phyloP scores from a whole-genome alignment of 2,113 vertebrate species.

The Callipepla squamata region DNA sequence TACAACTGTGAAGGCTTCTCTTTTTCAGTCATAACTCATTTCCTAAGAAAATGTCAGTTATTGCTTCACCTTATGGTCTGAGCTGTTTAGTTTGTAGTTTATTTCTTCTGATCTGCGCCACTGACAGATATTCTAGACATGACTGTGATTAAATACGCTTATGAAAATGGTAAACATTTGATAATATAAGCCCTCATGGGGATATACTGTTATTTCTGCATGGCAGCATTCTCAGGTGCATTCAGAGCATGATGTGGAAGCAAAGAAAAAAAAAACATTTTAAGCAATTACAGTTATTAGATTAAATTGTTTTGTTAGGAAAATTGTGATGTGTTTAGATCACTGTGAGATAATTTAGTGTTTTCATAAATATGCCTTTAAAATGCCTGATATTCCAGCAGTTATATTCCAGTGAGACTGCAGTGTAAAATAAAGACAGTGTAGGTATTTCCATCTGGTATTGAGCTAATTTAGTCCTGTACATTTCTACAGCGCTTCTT shows the following conservation, averaged over 20 bases:
- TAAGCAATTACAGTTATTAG: conserved; percentile 58
- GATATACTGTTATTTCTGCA: conserved; percentile 11
- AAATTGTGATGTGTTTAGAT: conserved; percentile 48
- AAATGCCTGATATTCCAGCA: not conserved
- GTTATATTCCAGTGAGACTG: not conserved
- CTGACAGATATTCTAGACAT: conserved; percentile 78
- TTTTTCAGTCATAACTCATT: conserved; percentile 87
- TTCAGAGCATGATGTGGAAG: conserved; percentile 28
- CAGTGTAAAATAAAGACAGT: conserved; percentile 21
- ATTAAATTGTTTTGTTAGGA: conserved; percentile 50
- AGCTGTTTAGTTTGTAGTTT: conserved; percentile 72
- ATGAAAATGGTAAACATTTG: conserved; percentile 56
- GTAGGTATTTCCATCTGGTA: not conserved
- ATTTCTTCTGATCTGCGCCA: conserved; percentile 80
- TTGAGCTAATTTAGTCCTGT: not conserved
- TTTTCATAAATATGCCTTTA: conserved; percentile 39
- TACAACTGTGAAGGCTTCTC: conserved; percentile 75
- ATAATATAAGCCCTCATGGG: conserved; percentile 55
- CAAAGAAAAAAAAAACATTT: conserved; percentile 31
- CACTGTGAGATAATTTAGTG: conserved; percentile 17
- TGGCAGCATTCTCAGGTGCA: conserved; percentile 57
- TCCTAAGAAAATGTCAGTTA: conserved; percentile 83
- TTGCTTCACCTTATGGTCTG: conserved; percentile 58
- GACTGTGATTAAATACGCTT: conserved; percentile 52
- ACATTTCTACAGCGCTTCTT: not conserved